These are phyloP conservation scores for Laodelphax striatellus DNA, from an alignment of 1,140 invertebrate genomes.

Conservation along the genomic window DNA sequence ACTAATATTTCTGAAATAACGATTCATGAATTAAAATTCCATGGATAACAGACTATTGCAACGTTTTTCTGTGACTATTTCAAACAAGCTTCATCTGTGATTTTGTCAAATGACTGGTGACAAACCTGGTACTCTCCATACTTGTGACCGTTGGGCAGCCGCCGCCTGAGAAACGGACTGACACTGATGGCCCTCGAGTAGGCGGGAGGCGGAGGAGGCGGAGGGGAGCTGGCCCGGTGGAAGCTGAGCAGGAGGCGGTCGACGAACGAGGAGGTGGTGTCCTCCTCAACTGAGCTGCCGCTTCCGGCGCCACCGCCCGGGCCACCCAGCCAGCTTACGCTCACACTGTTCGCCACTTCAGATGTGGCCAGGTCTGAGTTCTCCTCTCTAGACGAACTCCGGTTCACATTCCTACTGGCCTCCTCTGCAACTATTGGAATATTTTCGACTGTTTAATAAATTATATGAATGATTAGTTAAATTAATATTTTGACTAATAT, in stretches of 20 bases:
- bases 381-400: neutral
- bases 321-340: neutral
- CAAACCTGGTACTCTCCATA: constrained; percentile 19
- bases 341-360: neutral
- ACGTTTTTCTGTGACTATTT: no score
- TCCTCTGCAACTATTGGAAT: neutral
- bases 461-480: no score
- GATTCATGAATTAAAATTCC: no score
- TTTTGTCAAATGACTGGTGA: neutral
- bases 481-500: no score
- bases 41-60: no score
- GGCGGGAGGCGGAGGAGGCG: neutral
- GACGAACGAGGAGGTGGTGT: constrained; percentile 2
- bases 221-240: neutral
- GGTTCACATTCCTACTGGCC: neutral
- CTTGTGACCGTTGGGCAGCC: constrained; percentile 18
- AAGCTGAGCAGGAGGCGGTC: constrained; percentile 9
- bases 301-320: neutral
- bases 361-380: neutral
- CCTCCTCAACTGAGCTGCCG: neutral
- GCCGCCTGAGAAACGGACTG: constrained; percentile 9
- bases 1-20: no score
- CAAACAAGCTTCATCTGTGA: neutral
- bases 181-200: neutral
- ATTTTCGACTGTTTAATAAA: neutral